phyloP scores from a whole-genome alignment of 2,888 invertebrate species.

The Campoplex capitator region DNA sequence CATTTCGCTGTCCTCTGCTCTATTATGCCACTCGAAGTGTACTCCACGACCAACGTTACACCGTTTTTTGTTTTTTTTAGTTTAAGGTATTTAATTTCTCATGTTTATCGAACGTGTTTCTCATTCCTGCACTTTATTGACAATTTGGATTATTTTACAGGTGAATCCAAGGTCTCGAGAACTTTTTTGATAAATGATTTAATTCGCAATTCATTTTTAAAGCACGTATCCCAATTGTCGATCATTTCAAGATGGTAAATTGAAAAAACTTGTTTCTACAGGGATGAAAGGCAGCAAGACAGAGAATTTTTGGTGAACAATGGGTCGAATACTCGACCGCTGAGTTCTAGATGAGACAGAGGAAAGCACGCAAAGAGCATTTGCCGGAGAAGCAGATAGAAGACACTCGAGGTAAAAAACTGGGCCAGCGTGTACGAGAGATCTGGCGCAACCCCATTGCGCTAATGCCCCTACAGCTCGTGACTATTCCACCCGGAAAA shows the following conservation, averaged over 20 bases:
- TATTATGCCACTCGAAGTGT: slow-evolving; percentile 11
- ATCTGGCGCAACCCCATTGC: slow-evolving; percentile 30
- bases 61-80: background rate
- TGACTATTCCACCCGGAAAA: slow-evolving; percentile 16
- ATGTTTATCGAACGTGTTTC: background rate
- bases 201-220: background rate
- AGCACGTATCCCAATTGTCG: background rate
- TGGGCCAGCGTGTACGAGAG: slow-evolving; percentile 33
- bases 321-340: slow-evolving; percentile 35
- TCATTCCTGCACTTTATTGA: background rate
- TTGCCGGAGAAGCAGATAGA: slow-evolving; percentile 4
- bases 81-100: background rate
- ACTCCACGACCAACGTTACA: background rate
- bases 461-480: slow-evolving; percentile 30
- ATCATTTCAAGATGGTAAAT: background rate
- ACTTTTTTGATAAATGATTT: background rate
- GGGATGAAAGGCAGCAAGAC: background rate
- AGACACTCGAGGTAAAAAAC: slow-evolving; percentile 26
- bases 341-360: slow-evolving; percentile 10
- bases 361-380: slow-evolving; percentile 13
- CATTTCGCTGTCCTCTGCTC: background rate
- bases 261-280: background rate
- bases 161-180: background rate
- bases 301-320: slow-evolving; percentile 18
- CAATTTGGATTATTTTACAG: background rate